A percentile compares a stretch with the other conserved stretches of the same genome.
Conservation (phyloP, 1,140 invertebrate species). For the Solen grandis region DNA sequence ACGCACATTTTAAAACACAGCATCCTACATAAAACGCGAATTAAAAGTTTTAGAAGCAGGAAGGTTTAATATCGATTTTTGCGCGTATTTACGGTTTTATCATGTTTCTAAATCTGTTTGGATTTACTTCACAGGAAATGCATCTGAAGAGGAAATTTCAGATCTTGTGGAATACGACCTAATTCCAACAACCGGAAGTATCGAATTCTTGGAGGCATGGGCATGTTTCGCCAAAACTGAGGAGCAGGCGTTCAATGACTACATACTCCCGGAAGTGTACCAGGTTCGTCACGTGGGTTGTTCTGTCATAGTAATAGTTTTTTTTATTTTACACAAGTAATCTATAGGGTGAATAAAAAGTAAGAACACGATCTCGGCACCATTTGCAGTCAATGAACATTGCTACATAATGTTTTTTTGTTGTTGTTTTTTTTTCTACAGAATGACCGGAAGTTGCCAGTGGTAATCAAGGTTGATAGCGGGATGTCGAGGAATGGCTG, state of each 20-base stretch:
- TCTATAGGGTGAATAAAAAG: too few species aligned
- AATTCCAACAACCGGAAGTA: slow-evolving; percentile 46
- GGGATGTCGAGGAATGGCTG: slow-evolving; percentile 73
- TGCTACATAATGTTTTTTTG: not conserved
- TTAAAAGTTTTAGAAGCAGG: not conserved
- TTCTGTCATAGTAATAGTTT: not conserved
- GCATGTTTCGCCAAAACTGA: not conserved
- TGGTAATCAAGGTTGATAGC: slow-evolving; percentile 70
- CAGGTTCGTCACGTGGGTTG: not conserved
- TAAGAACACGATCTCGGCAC: too few species aligned
- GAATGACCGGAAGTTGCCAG: slow-evolving; percentile 5
- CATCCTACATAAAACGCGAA: not conserved
- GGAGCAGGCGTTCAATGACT: not conserved
- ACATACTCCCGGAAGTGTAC: not conserved
- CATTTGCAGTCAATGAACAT: not conserved
- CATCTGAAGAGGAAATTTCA: slow-evolving; percentile 56
- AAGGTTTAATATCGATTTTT: not conserved
- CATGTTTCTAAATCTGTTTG: not conserved
- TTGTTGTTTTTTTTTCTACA: not conserved
- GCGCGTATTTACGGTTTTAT: not conserved
- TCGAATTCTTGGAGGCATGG: slow-evolving; percentile 50
- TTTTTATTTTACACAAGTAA: not conserved
- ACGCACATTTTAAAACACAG: not conserved
- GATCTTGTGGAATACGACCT: slow-evolving; percentile 43
- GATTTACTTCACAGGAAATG: slow-evolving; percentile 56